These are phyloP conservation scores for Empis stercorea DNA, from an alignment of 2,888 invertebrate species.

Conservation along the genomic window DNA sequence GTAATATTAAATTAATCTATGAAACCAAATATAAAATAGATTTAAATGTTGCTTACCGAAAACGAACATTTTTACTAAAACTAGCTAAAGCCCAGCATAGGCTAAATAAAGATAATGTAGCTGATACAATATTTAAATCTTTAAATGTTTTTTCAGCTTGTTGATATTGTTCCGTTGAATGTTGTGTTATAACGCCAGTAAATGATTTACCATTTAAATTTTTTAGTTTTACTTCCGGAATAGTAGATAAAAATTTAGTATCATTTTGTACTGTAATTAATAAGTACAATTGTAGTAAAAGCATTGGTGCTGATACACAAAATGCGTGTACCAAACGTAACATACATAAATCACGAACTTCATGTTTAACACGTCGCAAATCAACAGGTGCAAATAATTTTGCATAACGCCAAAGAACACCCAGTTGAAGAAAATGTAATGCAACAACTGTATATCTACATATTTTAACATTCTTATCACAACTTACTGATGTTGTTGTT, in stretches of 20 bases:
- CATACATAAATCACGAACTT: constrained; percentile 62
- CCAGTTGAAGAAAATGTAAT: constrained; percentile 55
- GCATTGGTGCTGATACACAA: constrained; percentile 78
- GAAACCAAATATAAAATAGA: background rate
- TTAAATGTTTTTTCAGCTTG: constrained; percentile 44
- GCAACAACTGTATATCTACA: constrained; percentile 38
- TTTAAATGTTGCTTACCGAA: constrained; percentile 39
- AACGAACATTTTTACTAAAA: constrained; percentile 74
- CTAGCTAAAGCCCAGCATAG: constrained; percentile 86
- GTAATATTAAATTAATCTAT: background rate
- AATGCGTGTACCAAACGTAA: constrained; percentile 76
- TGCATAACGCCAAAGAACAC: constrained; percentile 71
- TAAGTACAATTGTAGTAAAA: constrained; percentile 67
- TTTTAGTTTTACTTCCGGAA: constrained; percentile 21
- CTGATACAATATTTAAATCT: constrained; percentile 68
- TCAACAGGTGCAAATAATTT: constrained; percentile 74
- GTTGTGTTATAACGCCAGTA: constrained; percentile 13
- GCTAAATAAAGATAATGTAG: constrained; percentile 67
- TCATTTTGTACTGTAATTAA: constrained; percentile 39
- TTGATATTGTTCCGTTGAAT: constrained; percentile 16
- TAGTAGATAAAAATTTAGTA: constrained; percentile 16
- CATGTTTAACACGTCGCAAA: constrained; percentile 66
- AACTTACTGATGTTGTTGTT: background rate
- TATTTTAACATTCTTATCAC: constrained; percentile 6
- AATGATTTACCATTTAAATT: constrained; percentile 14